These are phyloP conservation scores for Drosophila ironensis DNA, from an alignment of 1,140 invertebrate species.

Conservation along the genomic window DNA sequence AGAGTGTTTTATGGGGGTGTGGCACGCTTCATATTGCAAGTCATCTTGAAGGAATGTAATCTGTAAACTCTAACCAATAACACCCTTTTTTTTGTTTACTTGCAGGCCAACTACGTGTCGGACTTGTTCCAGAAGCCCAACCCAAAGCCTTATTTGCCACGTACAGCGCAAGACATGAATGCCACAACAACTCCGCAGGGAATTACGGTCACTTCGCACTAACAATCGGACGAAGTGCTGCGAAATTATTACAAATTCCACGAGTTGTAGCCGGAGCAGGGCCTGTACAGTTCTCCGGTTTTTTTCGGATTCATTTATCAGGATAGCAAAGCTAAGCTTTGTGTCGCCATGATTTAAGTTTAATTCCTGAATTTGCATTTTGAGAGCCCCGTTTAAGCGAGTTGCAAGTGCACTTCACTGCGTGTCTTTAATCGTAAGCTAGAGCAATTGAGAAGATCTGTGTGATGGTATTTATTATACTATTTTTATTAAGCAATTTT, in stretches of 20 bases:
- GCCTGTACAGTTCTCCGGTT: neutral
- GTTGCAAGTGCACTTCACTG: slow-evolving; percentile 31
- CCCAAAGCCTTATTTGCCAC: slow-evolving; percentile 56
- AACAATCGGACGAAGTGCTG: slow-evolving; percentile 12
- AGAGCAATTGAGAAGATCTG: slow-evolving; percentile 22
- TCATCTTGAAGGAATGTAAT: too few relatives aligned
- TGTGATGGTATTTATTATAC: slow-evolving; percentile 26
- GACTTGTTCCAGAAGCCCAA: slow-evolving; percentile 57
- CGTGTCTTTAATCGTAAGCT: slow-evolving; percentile 18
- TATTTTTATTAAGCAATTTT: slow-evolving; percentile 29
- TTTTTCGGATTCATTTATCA: slow-evolving; percentile 4
- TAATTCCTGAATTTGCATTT: slow-evolving; percentile 23
- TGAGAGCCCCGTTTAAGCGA: slow-evolving; percentile 1
- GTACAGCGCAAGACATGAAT: slow-evolving; percentile 59
- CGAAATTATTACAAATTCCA: slow-evolving; percentile 59
- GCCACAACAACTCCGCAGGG: slow-evolving; percentile 5
- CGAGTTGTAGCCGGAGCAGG: slow-evolving; percentile 37
- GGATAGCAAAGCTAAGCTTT: slow-evolving; percentile 33
- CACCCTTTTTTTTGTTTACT: slow-evolving; percentile 8
- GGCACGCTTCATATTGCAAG: too few relatives aligned
- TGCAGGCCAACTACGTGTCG: slow-evolving; percentile 76
- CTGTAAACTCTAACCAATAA: neutral
- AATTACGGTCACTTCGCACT: slow-evolving; percentile 49
- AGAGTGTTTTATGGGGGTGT: too few relatives aligned
- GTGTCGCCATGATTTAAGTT: neutral